phyloP scores from a whole-genome alignment of 1,140 invertebrate species.

The Tenebrio molitor region DNA sequence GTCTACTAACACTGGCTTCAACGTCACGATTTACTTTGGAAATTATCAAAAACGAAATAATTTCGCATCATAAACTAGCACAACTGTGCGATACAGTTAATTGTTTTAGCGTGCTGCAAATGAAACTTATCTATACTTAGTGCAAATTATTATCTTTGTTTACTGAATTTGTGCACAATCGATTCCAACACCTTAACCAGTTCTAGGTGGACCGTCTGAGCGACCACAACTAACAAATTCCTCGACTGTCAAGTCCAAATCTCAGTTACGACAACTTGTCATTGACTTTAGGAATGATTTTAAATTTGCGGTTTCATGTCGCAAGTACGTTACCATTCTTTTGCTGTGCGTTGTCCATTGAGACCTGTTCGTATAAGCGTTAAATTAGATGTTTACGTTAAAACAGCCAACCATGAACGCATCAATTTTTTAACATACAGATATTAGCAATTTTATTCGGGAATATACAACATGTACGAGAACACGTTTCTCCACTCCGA shows the following conservation, averaged over 20 bases:
- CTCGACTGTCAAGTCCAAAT: slow-evolving; percentile 28
- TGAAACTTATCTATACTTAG: too few species aligned
- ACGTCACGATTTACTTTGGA: slow-evolving; percentile 20
- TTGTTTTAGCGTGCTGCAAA: too few species aligned
- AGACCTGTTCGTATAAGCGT: not conserved
- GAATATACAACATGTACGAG: not conserved
- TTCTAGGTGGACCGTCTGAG: slow-evolving; percentile 19
- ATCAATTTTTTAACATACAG: not conserved
- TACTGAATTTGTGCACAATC: not conserved
- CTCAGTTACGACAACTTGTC: slow-evolving; percentile 5
- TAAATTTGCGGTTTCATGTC: slow-evolving; percentile 17
- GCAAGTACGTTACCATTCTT: slow-evolving; percentile 32
- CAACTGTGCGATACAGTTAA: not conserved
- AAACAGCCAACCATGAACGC: slow-evolving; percentile 9
- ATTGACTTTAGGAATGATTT: slow-evolving; percentile 9
- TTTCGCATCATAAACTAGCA: not conserved
- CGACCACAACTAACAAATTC: slow-evolving; percentile 13
- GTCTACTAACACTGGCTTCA: not conserved
- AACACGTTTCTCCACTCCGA: slow-evolving; percentile 17
- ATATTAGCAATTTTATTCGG: slow-evolving; percentile 15
- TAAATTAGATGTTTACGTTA: slow-evolving; percentile 14
- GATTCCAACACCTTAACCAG: slow-evolving; percentile 23
- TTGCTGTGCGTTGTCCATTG: too few species aligned
- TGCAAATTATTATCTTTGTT: too few species aligned
- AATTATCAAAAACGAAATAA: slow-evolving; percentile 21